These are phyloP conservation scores for Fulmarus glacialis DNA, from an alignment of 2,113 vertebrate species.

Conservation along the genomic window DNA sequence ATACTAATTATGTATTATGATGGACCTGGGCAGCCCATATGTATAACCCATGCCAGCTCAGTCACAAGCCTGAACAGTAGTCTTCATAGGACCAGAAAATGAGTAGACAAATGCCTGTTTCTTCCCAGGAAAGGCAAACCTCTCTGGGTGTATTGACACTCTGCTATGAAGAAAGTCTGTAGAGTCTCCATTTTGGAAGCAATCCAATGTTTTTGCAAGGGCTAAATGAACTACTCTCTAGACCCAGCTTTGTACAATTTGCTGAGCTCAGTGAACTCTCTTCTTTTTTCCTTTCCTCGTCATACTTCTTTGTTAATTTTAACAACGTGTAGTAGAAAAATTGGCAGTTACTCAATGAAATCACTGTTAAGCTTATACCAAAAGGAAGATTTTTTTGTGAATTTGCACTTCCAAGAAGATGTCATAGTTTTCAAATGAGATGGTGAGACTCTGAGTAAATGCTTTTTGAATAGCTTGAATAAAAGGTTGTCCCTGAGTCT, in stretches of 20 bases:
- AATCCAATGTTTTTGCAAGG: conserved; percentile 59
- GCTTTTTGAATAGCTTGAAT: conserved; percentile 56
- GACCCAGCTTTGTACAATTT: conserved; percentile 31
- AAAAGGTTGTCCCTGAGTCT: conserved; percentile 22
- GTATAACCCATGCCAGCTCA: background rate
- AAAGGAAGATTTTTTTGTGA: conserved; percentile 44
- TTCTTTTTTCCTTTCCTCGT: background rate
- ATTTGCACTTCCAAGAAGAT: conserved; percentile 62
- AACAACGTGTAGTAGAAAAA: conserved; percentile 63
- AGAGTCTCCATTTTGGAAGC: conserved; percentile 40
- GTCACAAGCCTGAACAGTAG: background rate
- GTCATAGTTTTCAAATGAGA: conserved; percentile 45
- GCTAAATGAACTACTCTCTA: conserved; percentile 43
- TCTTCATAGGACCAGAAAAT: conserved; percentile 10
- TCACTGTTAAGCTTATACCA: conserved; percentile 58
- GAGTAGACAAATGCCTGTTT: conserved; percentile 28
- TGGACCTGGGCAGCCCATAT: background rate
- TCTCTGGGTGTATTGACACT: conserved; percentile 12
- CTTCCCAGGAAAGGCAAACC: conserved; percentile 40
- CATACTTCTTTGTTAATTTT: conserved; percentile 35
- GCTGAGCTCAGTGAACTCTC: conserved; percentile 15
- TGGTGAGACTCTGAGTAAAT: conserved; percentile 54
- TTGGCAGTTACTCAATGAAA: conserved; percentile 66
- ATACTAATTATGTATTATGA: background rate
- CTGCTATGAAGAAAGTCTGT: conserved; percentile 32